Conservation (phyloP, 2,888 invertebrate species). For the Epinotia nisella region DNA sequence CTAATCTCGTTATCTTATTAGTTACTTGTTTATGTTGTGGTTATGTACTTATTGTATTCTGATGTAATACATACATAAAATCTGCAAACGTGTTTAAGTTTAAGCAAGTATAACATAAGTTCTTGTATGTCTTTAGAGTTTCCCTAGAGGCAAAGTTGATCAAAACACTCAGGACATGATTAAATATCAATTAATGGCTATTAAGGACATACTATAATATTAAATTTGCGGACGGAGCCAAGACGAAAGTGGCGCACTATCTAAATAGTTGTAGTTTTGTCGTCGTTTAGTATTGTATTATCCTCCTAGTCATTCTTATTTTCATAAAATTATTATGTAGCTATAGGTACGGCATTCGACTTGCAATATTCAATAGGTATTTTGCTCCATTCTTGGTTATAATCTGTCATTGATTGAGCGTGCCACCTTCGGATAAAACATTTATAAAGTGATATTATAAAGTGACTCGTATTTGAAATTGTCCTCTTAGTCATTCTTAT, state of each 20-base stretch:
- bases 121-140: slow-evolving; percentile 12
- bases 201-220: slow-evolving; percentile 39
- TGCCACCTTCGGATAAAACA: slow-evolving; percentile 23
- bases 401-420: not conserved
- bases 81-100: not conserved
- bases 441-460: too few species aligned
- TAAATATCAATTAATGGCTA: slow-evolving; percentile 13
- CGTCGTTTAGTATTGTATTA: not conserved
- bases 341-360: not conserved
- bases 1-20: not conserved
- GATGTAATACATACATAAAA: not conserved
- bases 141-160: slow-evolving; percentile 19
- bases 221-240: slow-evolving; percentile 36
- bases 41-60: not conserved
- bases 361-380: not conserved
- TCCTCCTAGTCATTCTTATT: not conserved
- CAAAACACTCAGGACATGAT: slow-evolving; percentile 15
- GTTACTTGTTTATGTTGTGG: not conserved
- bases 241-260: slow-evolving; percentile 7
- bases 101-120: slow-evolving; percentile 6
- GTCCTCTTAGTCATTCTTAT: too few species aligned
- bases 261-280: not conserved
- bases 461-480: slow-evolving; percentile 44
- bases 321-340: not conserved
- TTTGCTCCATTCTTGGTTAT: not conserved